These are phyloP conservation scores for Tragelaphus oryx DNA, from an alignment of 2,797 vertebrate genomes.

Conservation along the genomic window DNA sequence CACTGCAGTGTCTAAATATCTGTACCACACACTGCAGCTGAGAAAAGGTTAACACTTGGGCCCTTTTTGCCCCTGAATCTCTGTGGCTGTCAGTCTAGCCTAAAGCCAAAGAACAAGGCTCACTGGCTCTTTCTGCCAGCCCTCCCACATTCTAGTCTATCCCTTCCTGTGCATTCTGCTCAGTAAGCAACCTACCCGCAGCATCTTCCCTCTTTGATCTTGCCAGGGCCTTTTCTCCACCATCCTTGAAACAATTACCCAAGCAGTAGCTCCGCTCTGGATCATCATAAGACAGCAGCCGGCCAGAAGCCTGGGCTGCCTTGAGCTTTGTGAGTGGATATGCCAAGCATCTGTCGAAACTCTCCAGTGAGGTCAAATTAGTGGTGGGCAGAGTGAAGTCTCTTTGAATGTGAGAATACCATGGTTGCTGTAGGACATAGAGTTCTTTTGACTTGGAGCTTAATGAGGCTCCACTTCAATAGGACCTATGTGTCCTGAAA, in stretches of 20 bases:
- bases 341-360: conserved; percentile 66
- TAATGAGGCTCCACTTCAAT: conserved; percentile 59
- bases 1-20: background rate
- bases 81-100: background rate
- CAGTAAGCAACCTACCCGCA: conserved; percentile 51
- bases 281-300: conserved; percentile 63
- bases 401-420: conserved; percentile 47
- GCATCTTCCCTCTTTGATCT: conserved; percentile 59
- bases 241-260: conserved; percentile 63
- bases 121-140: conserved; percentile 25
- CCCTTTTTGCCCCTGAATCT: conserved; percentile 1
- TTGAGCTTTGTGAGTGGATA: conserved; percentile 58
- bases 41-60: conserved; percentile 35
- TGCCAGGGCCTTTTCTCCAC: conserved; percentile 65
- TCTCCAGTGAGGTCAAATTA: conserved; percentile 58
- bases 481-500: conserved; percentile 48
- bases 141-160: conserved; percentile 40
- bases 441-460: conserved; percentile 60
- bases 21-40: background rate
- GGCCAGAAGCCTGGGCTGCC: conserved; percentile 56
- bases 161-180: conserved; percentile 26
- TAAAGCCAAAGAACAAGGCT: conserved; percentile 44
- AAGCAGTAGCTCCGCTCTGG: conserved; percentile 48
- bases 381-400: conserved; percentile 35
- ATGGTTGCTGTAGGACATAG: conserved; percentile 53